Evolutionary conservation across 2,797 vertebrate genomes (phyloP), one percentile per base, ranked within the genome.

Genomic region (Molothrus aeneus): DNA sequence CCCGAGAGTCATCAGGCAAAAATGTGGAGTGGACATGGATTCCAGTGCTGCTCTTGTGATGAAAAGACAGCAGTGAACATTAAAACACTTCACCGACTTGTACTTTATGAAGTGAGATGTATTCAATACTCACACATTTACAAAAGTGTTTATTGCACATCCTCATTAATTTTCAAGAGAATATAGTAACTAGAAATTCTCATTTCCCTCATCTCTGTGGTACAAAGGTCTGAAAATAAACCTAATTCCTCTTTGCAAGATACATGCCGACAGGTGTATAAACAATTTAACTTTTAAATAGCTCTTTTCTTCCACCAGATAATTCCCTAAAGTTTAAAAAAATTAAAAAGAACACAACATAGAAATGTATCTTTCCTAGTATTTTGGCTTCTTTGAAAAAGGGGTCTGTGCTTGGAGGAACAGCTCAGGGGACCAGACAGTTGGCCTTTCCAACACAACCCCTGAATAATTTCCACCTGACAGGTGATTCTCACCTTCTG

Each of bases 351-450:
- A 69, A 48, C 9, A 48, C 3, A 66, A 60, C 10, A 77, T 0
- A 88, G 28, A 63, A 90, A 42, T 48, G 14, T 4, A 3, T 17
- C 12, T 21, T 11, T 22, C 83, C 82, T 42, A 95, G 25, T 48
- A 32, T 22, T 88, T 43, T 17, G 43, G 38, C 32, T 90, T 81
- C 26, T 14, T 29, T 50, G 45, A 60, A 47, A 80, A 82, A 40
- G 75, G 47, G 9, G 38, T 84, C 38, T 0, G 18, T n/a, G 59
- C 17, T 65, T 82, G 77, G 72, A 93, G 80, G 72, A 97, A 97
- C 64, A 97, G 84, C 75, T 98, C 98, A 10, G 97, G 97, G 64
- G 98, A 98, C 97, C 97, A 98, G 36, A 38, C 51, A 56, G 61
- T 0, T 53, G 84, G 42, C 20, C 48, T 13, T 80, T 77, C 50